Evolutionary conservation across 2,113 vertebrate genomes (phyloP), one percentile per base, ranked within the genome.

Genomic region (Neomonachus schauinslandi): DNA sequence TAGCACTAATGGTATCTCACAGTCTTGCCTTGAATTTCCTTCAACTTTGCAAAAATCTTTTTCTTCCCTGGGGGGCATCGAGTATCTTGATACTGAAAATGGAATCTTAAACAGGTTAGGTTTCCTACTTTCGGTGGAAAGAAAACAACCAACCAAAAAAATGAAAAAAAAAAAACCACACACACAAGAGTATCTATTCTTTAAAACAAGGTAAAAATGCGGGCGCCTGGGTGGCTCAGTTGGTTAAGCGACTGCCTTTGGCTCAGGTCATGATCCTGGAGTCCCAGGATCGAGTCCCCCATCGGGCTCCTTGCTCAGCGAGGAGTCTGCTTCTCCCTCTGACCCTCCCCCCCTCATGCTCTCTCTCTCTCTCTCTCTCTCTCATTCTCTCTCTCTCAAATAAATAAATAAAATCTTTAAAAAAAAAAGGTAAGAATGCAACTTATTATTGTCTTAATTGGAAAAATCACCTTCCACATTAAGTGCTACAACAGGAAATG

Each of bases 381-480:
- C 39, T 39, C 39, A 39, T 39, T 42, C 39, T 42, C 39, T 42
- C 39, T 42, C 39, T 42, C 39, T 42, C 39, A 42, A 42, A 42
- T 42, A 42, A 42, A 42, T 4, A 42, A 42, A 42, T 4, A 42
- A 42, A 42, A 42, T 42, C 39, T 42, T 42, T 5, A 42, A 42
- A 42, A 42, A 42, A 42, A 42, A 42, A 42, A 94, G 14, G 13
- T 82, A 80, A 89, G 14, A 84, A 79, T n/a, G 8, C 16, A 89
- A 82, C 63, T 61, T 69, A 81, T 15, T 63, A 53, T 36, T 49
- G 57, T 67, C 21, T 42, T 86, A 21, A 42, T 83, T 79, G 67
- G 86, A 79, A 96, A 92, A 95, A 80, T 76, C 55, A 57, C 9
- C 74, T 95, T 91, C 49, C 33, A 14, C 33, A 12, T 67, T 31